phyloP scores from a whole-genome alignment of 2,113 vertebrate genomes.

The Ameiurus melas region DNA sequence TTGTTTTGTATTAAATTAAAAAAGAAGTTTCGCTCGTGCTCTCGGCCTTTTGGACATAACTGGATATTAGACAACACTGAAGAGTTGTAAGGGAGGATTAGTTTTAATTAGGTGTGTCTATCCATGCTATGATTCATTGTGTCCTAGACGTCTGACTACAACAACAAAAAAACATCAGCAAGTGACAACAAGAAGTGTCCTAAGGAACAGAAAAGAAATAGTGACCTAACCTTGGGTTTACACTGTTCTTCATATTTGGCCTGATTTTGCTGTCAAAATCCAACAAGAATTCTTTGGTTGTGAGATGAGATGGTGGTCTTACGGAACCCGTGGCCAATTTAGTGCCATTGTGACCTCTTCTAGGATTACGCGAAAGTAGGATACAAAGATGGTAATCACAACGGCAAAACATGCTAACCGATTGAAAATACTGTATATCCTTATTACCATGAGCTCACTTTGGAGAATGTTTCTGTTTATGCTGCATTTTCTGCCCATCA shows the following conservation, averaged over 20 bases:
- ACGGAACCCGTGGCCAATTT: neutral
- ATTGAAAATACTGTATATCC: neutral
- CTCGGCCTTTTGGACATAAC: neutral
- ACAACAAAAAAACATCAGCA: neutral
- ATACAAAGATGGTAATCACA: neutral
- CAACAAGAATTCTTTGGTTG: neutral
- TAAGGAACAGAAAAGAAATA: neutral
- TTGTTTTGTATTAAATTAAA: neutral
- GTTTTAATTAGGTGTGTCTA: neutral
- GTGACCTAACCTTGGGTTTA: neutral
- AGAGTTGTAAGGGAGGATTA: neutral
- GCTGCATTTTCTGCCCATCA: neutral
- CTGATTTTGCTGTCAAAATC: neutral
- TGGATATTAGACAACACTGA: neutral
- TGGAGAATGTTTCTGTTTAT: neutral
- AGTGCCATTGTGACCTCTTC: neutral
- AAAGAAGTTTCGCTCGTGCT: neutral
- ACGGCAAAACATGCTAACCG: neutral
- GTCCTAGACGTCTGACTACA: neutral
- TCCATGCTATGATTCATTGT: neutral
- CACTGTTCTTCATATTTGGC: neutral
- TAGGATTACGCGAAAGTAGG: neutral
- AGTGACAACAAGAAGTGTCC: neutral
- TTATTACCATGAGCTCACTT: neutral
- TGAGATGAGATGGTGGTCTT: neutral